Evolutionary conservation across 2,888 invertebrate genomes (phyloP).

Genomic region (Metopia argyrocephala): DNA sequence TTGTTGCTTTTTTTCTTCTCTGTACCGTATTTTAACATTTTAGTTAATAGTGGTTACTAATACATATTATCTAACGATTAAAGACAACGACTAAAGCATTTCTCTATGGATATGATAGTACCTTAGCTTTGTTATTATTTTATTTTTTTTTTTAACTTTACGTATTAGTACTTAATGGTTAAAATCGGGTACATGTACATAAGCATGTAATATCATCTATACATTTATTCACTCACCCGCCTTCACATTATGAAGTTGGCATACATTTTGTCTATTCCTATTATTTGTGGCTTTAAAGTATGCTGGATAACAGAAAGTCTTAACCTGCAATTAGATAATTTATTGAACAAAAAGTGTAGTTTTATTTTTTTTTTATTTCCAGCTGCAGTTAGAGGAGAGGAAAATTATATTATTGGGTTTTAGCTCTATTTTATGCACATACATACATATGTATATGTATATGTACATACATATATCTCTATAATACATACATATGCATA

Average conservation of each 20-base stretch:
- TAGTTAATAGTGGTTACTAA: conserved; percentile 62
- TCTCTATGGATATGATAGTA: conserved; percentile 44
- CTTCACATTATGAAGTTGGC: conserved; percentile 67
- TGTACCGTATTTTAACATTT: background rate
- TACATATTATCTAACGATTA: conserved; percentile 69
- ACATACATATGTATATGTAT: conserved; percentile 40
- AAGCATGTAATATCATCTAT: background rate
- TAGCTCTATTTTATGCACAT: conserved; percentile 38
- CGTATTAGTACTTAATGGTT: background rate
- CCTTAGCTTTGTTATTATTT: conserved; percentile 5
- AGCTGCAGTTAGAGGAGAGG: conserved; percentile 10
- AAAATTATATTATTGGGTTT: conserved; percentile 37
- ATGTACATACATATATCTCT: background rate
- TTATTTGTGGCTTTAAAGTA: conserved; percentile 35
- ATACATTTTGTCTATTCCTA: conserved; percentile 67
- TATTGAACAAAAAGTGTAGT: conserved; percentile 67
- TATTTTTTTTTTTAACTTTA: conserved; percentile 26
- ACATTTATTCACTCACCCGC: conserved; percentile 39
- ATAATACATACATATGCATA: background rate
- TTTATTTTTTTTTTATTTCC: conserved; percentile 17
- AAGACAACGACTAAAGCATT: conserved; percentile 40
- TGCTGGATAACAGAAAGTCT: conserved; percentile 57
- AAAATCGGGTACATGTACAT: background rate
- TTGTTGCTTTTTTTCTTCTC: background rate
- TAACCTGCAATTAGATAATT: conserved; percentile 66